Evolutionary conservation across 2,113 vertebrate genomes (phyloP).

Genomic region (Ictalurus punctatus): DNA sequence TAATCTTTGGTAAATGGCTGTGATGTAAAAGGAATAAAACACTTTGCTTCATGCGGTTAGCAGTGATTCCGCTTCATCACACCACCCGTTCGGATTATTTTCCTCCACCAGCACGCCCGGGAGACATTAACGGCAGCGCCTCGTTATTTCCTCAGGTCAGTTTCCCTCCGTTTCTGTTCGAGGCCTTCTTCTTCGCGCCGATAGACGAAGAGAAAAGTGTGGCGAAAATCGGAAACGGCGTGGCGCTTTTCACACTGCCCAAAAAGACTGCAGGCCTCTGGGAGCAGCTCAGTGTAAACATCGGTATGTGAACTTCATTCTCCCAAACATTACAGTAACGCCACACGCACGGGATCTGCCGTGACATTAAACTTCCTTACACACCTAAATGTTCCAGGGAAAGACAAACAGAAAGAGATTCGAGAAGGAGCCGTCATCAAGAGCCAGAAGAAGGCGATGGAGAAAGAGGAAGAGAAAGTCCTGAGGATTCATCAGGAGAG

Average conservation of each 20-base stretch:
- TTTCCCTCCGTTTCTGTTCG: slow-evolving; percentile 87
- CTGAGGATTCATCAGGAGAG: slow-evolving; percentile 73
- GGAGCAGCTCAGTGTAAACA: slow-evolving; percentile 74
- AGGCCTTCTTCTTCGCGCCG: slow-evolving; percentile 79
- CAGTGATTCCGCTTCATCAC: background rate
- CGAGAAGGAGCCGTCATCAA: slow-evolving; percentile 79
- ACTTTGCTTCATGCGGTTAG: background rate
- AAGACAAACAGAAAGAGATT: slow-evolving; percentile 74
- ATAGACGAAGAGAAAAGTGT: slow-evolving; percentile 82
- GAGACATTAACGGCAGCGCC: too few species aligned
- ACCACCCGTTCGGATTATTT: background rate
- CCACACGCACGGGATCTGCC: background rate
- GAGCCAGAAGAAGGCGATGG: slow-evolving; percentile 77
- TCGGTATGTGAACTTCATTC: slow-evolving; percentile 63
- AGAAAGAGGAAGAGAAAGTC: slow-evolving; percentile 71
- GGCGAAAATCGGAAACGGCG: slow-evolving; percentile 82
- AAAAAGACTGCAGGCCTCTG: slow-evolving; percentile 80
- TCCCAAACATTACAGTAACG: background rate
- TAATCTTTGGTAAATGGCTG: background rate
- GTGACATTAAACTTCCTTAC: background rate
- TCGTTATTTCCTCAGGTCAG: slow-evolving; percentile 75
- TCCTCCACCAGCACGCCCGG: background rate
- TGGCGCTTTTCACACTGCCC: slow-evolving; percentile 77
- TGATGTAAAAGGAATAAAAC: background rate
- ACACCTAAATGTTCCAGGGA: slow-evolving; percentile 70